Conservation (phyloP, 2,888 invertebrate genomes). For the Eristalinus sepulchralis region DNA sequence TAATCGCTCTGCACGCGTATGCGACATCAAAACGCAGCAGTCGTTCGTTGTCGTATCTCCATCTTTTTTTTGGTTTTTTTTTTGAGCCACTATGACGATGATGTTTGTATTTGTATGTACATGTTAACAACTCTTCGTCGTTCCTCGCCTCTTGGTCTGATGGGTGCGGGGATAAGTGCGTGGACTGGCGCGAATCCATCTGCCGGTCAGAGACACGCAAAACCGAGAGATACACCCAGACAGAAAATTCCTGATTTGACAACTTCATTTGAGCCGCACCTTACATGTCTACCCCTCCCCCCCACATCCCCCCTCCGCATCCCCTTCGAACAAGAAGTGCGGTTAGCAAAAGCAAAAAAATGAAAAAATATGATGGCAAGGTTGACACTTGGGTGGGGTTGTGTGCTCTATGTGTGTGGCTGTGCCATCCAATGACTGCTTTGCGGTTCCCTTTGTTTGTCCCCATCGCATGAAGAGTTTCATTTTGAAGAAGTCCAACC, state of each 20-base stretch:
- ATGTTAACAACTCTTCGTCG: slow-evolving; percentile 30
- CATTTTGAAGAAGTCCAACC: neutral
- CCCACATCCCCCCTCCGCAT: neutral
- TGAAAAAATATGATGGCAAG: slow-evolving; percentile 47
- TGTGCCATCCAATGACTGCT: neutral
- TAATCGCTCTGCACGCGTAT: slow-evolving; percentile 41
- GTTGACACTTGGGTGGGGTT: slow-evolving; percentile 16
- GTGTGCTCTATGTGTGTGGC: slow-evolving; percentile 5
- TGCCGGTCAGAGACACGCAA: neutral
- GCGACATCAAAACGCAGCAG: slow-evolving; percentile 41
- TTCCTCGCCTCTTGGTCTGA: neutral
- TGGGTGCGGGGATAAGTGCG: slow-evolving; percentile 1
- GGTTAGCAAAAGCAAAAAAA: slow-evolving; percentile 12
- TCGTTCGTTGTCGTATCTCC: slow-evolving; percentile 4
- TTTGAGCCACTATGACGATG: slow-evolving; percentile 1
- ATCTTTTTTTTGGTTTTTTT: neutral
- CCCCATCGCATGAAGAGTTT: neutral
- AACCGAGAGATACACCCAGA: neutral
- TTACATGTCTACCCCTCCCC: neutral
- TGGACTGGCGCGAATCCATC: neutral
- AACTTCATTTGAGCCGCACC: slow-evolving; percentile 45
- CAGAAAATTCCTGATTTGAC: slow-evolving; percentile 45
- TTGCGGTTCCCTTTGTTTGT: neutral
- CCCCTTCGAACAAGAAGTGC: neutral
- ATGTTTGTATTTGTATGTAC: slow-evolving; percentile 5